Base-by-base conservation (phyloP, 2,797 vertebrate species). In the Neoniphon sammara region DNA sequence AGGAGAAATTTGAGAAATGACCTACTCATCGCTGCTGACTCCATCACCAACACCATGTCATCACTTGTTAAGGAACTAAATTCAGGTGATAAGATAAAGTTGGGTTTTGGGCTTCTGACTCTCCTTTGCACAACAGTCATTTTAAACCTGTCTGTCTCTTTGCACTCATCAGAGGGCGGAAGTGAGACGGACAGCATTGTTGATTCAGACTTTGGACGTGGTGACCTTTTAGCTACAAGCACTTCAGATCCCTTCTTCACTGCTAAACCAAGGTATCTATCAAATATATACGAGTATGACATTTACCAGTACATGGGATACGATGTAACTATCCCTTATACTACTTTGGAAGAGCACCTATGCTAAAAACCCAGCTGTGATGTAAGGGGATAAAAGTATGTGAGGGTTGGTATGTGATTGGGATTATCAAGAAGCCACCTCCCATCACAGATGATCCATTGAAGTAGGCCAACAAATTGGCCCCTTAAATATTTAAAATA, bases 21-120 rank as follows among this genome's bases (percentile, higher is more conserved):
- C 88, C 94, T 99, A 65, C 94, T 99, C 63, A 95, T 99, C 63
- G 98, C 98, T 86, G 98, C 98, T 67, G 98, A 99, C 94, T 99
- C 98, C 71, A 99, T 99, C 88, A 99, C 98, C 80, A 99, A 97
- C 89, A 99, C 98, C 54, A 99, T 99, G 98, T 99, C 97, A 23
- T 99, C 97, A 60, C 91, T 99, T 42, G 98, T 99, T 71, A 98
- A 95, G 90, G 98, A 99, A 81, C 94, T 99, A 18, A 97, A 99
- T 88, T 98, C 98, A 58, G 98, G 98, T 99, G 65, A 47, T 7
- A 8, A 27, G 1, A 6, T 20, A 15, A 6, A 25, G 9, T 25
- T 31, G 30, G 30, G 30, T 6, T 31, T 52, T 30, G 11, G 14
- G 27, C 55, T 6, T 49, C 0, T 9, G 7, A 15, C 2, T 53